Conservation (phyloP, 2,888 invertebrate genomes). For the Athrips mouffetella region DNA sequence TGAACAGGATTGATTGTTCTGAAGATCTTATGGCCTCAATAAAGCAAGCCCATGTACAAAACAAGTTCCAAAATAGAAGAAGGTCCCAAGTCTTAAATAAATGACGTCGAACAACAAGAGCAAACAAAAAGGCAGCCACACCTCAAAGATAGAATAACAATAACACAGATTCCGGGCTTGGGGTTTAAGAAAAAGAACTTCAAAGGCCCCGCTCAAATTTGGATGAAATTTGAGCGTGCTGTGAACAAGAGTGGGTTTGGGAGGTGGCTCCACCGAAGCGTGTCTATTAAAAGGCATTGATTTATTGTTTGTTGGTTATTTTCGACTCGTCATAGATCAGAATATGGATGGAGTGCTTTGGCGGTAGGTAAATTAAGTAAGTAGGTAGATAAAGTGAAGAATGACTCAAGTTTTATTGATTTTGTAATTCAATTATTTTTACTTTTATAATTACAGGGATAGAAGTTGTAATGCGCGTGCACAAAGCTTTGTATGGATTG, state of each 20-base stretch:
- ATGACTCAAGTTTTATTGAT: no score
- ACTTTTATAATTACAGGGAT: no score
- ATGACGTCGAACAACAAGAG: constrained; percentile 47
- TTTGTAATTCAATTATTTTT: no score
- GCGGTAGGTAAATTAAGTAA: not conserved
- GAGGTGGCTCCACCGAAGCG: constrained; percentile 15
- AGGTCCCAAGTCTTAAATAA: constrained; percentile 43
- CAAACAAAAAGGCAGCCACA: constrained; percentile 57
- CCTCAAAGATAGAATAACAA: constrained; percentile 67
- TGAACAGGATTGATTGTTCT: no score
- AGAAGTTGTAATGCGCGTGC: no score
- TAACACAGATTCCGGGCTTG: constrained; percentile 49
- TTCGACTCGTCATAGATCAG: not conserved
- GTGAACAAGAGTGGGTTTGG: constrained; percentile 40
- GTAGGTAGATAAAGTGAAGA: no score
- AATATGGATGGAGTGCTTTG: not conserved
- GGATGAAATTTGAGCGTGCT: constrained; percentile 48
- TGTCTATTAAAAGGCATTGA: constrained; percentile 2
- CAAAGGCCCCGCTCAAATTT: constrained; percentile 35
- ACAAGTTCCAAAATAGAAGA: constrained; percentile 27
- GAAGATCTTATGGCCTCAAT: constrained; percentile 24
- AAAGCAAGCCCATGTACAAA: constrained; percentile 35
- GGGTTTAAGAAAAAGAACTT: constrained; percentile 43
- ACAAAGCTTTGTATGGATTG: no score
- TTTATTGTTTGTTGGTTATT: constrained; percentile 7